Percentiles rank a stretch among this genome's conserved stretches.
phyloP scores from a whole-genome alignment of 2,888 invertebrate species.

The Oscheius sp. region DNA sequence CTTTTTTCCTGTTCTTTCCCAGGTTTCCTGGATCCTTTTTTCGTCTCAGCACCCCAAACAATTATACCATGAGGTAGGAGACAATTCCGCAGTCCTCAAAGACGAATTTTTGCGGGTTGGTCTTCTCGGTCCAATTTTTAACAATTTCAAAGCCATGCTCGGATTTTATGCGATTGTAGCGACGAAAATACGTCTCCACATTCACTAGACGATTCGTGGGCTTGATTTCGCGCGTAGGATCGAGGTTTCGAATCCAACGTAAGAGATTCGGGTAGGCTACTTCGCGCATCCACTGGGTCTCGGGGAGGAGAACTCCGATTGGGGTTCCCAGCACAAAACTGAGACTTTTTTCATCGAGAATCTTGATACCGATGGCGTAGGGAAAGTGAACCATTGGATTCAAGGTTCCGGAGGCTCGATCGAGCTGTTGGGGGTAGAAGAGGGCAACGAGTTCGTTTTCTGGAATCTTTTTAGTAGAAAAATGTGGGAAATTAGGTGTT shows the following conservation, averaged over 20 bases:
- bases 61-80: conserved; percentile 81
- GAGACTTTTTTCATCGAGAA: conserved; percentile 16
- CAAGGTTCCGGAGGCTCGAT: not conserved
- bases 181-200: conserved; percentile 49
- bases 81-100: conserved; percentile 96
- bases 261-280: conserved; percentile 40
- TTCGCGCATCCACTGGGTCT: conserved; percentile 37
- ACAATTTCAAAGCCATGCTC: not conserved
- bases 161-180: conserved; percentile 14
- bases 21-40: conserved; percentile 45
- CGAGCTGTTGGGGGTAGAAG: conserved; percentile 13
- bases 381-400: conserved; percentile 15
- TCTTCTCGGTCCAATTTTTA: conserved; percentile 88
- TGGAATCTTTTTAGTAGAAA: not conserved
- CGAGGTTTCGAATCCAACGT: conserved; percentile 46
- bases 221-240: conserved; percentile 39
- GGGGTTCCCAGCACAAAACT: conserved; percentile 18
- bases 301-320: not conserved
- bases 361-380: conserved; percentile 27
- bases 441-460: conserved; percentile 15
- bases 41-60: not conserved
- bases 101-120: conserved; percentile 93
- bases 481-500: not conserved
- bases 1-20: conserved; percentile 22
- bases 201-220: not conserved